Conservation (phyloP, 1,140 invertebrate genomes). For the Aphelinus certus region DNA sequence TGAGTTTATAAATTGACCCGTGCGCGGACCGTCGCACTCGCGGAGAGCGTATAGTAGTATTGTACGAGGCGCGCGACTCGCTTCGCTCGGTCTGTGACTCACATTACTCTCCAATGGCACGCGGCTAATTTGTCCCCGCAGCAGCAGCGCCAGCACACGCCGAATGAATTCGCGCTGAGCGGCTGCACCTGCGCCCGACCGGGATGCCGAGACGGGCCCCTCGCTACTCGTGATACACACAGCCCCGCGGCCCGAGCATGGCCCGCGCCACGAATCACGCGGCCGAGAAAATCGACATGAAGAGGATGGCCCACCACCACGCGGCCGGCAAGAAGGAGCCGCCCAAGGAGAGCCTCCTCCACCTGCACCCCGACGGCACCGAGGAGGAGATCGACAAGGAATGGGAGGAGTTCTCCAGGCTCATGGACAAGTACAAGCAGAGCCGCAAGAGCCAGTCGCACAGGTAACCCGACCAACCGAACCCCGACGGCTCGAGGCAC, state of each 20-base stretch:
- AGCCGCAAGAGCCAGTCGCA: slow-evolving; percentile 60
- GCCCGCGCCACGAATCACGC: slow-evolving; percentile 24
- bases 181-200: too few species aligned
- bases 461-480: slow-evolving; percentile 48
- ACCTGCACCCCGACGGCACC: slow-evolving; percentile 59
- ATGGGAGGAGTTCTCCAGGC: slow-evolving; percentile 70
- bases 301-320: slow-evolving; percentile 50
- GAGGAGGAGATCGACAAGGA: slow-evolving; percentile 68
- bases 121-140: slow-evolving; percentile 8
- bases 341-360: slow-evolving; percentile 62
- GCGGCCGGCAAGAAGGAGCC: slow-evolving; percentile 58
- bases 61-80: neutral
- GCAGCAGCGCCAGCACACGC: too few species aligned
- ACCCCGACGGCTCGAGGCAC: too few species aligned
- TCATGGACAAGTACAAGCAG: slow-evolving; percentile 68
- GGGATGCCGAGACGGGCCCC: too few species aligned
- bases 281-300: slow-evolving; percentile 26
- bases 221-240: too few species aligned
- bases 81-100: slow-evolving; percentile 10
- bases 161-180: too few species aligned
- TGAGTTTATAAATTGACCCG: slow-evolving; percentile 62
- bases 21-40: slow-evolving; percentile 20
- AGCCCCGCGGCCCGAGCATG: slow-evolving; percentile 33
- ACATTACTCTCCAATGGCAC: slow-evolving; percentile 29
- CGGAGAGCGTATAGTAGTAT: too few species aligned